Percentiles rank a stretch among this genome's conserved stretches.
phyloP scores from a whole-genome alignment of 2,113 vertebrate species.

The Probosciger aterrimus region DNA sequence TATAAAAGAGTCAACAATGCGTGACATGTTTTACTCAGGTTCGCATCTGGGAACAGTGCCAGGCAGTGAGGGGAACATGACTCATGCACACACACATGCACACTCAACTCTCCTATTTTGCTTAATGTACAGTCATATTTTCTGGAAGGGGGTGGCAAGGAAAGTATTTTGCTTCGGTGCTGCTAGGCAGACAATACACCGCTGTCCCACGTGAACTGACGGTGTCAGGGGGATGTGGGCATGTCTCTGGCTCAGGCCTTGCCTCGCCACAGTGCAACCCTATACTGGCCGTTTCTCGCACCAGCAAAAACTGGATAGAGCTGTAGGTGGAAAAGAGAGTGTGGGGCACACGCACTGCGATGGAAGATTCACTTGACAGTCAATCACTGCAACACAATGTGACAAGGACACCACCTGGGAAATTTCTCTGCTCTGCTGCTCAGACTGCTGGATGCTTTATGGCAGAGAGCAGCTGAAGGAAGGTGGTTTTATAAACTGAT shows the following conservation, averaged over 20 bases:
- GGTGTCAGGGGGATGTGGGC: rapidly evolving
- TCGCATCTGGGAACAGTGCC: slow-evolving; percentile 25
- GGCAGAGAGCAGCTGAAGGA: not conserved
- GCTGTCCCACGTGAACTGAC: not conserved
- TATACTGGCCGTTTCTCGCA: not conserved
- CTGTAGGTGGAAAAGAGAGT: not conserved
- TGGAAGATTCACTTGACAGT: not conserved
- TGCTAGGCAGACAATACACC: not conserved
- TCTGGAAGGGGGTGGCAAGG: slow-evolving; percentile 8
- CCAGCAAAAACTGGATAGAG: not conserved
- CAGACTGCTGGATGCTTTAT: not conserved
- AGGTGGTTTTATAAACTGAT: not conserved
- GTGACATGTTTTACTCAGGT: slow-evolving; percentile 56
- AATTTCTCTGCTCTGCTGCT: slow-evolving; percentile 2
- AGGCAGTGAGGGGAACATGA: not conserved
- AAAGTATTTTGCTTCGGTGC: not conserved
- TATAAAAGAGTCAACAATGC: slow-evolving; percentile 20
- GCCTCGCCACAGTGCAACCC: not conserved
- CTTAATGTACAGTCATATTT: not conserved
- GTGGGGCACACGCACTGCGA: not conserved
- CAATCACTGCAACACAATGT: not conserved
- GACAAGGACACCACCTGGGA: slow-evolving; percentile 9
- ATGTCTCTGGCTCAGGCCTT: not conserved
- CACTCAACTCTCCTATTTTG: not conserved
- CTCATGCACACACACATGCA: not conserved